Evolutionary conservation across 2,113 vertebrate genomes (phyloP).

Genomic region (Lophochroa leadbeateri): DNA sequence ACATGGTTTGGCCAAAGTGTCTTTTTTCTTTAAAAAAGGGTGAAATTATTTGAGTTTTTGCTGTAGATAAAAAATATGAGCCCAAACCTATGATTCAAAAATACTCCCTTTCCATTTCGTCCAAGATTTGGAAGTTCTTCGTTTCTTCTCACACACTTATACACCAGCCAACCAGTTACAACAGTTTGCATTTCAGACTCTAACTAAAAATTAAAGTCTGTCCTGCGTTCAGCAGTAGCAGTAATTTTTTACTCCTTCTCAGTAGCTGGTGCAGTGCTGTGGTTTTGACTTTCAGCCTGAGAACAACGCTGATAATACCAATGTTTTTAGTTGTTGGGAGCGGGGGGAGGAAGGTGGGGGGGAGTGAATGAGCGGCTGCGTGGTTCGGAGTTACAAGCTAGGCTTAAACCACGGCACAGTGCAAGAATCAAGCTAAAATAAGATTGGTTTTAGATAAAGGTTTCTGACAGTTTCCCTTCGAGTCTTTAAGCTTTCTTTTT

Average conservation of each 20-base stretch:
- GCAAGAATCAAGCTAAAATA: conserved; percentile 11
- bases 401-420: too few relatives aligned
- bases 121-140: not conserved
- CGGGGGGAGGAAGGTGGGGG: too few relatives aligned
- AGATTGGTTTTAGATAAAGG: not conserved
- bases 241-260: too few relatives aligned
- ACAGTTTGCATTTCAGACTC: not conserved
- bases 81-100: not conserved
- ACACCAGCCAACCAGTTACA: not conserved
- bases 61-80: not conserved
- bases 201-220: not conserved
- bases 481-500: not conserved
- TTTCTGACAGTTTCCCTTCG: not conserved
- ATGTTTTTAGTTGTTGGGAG: too few relatives aligned
- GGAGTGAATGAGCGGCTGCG: too few relatives aligned
- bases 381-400: too few relatives aligned
- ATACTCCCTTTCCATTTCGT: not conserved
- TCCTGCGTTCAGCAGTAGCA: too few relatives aligned
- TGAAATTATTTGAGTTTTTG: not conserved
- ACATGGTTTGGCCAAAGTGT: not conserved
- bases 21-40: not conserved
- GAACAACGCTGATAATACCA: too few relatives aligned
- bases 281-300: too few relatives aligned
- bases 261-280: too few relatives aligned
- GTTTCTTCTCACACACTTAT: not conserved